Percentiles rank a stretch among this genome's conserved stretches.
These are phyloP conservation scores for Eupithecia abbreviata DNA, from an alignment of 2,888 invertebrate genomes.

Conservation along the genomic window DNA sequence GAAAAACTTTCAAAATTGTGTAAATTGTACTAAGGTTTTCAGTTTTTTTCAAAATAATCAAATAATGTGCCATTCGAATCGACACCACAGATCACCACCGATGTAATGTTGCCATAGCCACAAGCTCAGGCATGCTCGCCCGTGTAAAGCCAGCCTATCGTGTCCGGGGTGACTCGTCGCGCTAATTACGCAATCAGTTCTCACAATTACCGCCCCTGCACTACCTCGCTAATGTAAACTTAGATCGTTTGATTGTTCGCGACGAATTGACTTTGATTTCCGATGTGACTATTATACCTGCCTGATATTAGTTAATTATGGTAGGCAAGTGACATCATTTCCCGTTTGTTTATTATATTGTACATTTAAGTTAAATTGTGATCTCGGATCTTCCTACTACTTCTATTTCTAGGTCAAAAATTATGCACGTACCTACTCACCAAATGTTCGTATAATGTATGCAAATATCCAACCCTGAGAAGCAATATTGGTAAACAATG, in stretches of 20 bases:
- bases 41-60: too few relatives aligned
- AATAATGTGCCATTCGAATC: too few relatives aligned
- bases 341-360: neutral
- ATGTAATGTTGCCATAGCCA: neutral
- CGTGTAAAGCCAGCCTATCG: conserved; percentile 33
- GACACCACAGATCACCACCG: too few relatives aligned
- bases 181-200: conserved; percentile 82
- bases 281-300: conserved; percentile 3
- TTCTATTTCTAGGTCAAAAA: neutral
- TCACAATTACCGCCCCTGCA: conserved; percentile 72
- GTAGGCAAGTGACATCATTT: neutral
- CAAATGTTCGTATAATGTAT: neutral
- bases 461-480: neutral
- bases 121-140: neutral
- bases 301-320: neutral
- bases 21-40: too few relatives aligned
- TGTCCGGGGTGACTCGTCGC: conserved; percentile 61
- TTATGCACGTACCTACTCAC: neutral
- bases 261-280: conserved; percentile 16
- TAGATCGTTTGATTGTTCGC: conserved; percentile 32
- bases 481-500: neutral
- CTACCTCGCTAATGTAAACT: conserved; percentile 32
- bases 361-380: neutral
- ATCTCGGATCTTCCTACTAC: neutral
- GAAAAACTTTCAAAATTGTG: too few relatives aligned